Percentiles rank a stretch among this genome's conserved stretches.
These are phyloP conservation scores for Cephalopachus bancanus DNA, from an alignment of 2,797 vertebrate genomes.

Conservation along the genomic window DNA sequence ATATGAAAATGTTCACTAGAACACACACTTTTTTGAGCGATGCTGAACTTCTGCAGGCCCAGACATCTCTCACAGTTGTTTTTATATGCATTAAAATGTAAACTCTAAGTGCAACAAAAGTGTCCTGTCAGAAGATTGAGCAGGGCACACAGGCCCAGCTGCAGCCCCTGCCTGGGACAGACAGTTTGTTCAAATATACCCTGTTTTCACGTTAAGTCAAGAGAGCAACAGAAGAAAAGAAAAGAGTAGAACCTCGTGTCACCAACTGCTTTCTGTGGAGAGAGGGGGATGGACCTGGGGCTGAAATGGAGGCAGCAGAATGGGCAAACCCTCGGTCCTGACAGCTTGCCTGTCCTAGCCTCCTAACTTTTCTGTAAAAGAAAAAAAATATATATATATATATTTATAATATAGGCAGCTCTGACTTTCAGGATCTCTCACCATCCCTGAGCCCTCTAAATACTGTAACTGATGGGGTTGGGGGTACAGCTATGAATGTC, in stretches of 20 bases:
- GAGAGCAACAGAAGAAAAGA: constrained; percentile 90
- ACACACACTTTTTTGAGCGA: constrained; percentile 95
- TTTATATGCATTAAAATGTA: constrained; percentile 98
- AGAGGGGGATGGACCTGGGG: constrained; percentile 74
- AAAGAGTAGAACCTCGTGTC: constrained; percentile 89
- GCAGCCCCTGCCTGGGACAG: constrained; percentile 93
- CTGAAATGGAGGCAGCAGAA: constrained; percentile 65
- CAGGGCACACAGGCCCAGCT: constrained; percentile 89
- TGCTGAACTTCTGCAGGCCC: constrained; percentile 90
- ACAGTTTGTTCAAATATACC: constrained; percentile 99
- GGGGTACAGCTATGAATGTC: constrained; percentile 60
- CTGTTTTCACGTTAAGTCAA: constrained; percentile 99
- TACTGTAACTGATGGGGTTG: constrained; percentile 40
- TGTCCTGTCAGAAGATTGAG: constrained; percentile 92
- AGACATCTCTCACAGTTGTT: constrained; percentile 91
- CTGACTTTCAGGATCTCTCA: constrained; percentile 72
- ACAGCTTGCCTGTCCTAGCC: constrained; percentile 76
- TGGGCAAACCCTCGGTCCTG: constrained; percentile 83
- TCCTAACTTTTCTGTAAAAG: constrained; percentile 71
- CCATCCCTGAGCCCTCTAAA: constrained; percentile 71
- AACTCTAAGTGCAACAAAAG: constrained; percentile 99
- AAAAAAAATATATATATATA: constrained; percentile 69
- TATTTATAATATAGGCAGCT: constrained; percentile 82
- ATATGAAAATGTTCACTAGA: constrained; percentile 99
- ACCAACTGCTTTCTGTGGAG: constrained; percentile 88